A percentile compares a stretch with the other conserved stretches of the same genome.
Evolutionary conservation across 2,888 invertebrate species (phyloP).

Genomic region (Volucella inflata): DNA sequence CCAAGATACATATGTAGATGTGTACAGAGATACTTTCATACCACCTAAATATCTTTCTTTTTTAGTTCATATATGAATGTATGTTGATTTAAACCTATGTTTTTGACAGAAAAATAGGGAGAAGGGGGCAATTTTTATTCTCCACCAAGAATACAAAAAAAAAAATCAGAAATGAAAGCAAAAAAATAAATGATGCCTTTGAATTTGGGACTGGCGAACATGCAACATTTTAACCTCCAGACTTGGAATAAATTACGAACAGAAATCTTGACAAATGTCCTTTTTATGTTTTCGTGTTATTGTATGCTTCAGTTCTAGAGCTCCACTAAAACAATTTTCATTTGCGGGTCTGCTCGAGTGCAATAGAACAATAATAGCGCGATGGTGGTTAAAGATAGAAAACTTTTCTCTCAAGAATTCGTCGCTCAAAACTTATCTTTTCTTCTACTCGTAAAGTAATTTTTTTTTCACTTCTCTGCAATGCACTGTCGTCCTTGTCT

Average conservation of each 20-base stretch:
- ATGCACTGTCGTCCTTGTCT: slow-evolving; percentile 29
- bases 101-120: slow-evolving; percentile 6
- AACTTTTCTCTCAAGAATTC: slow-evolving; percentile 23
- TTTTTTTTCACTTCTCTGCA: slow-evolving; percentile 1
- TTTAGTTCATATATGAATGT: background rate
- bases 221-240: slow-evolving; percentile 48
- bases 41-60: too few relatives aligned
- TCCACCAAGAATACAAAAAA: slow-evolving; percentile 6
- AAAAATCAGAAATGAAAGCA: slow-evolving; percentile 13
- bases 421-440: background rate
- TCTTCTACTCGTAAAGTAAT: background rate
- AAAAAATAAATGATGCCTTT: slow-evolving; percentile 24
- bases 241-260: slow-evolving; percentile 31
- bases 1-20: too few relatives aligned
- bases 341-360: slow-evolving; percentile 5
- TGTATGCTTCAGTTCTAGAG: background rate
- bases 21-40: too few relatives aligned
- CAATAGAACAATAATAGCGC: too few relatives aligned
- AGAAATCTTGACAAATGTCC: slow-evolving; percentile 25
- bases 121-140: background rate
- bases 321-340: slow-evolving; percentile 31
- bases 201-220: background rate
- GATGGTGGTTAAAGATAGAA: background rate
- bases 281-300: background rate
- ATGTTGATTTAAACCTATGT: slow-evolving; percentile 18